Conservation (phyloP, 2,797 vertebrate species). For the Ataeniobius toweri region DNA sequence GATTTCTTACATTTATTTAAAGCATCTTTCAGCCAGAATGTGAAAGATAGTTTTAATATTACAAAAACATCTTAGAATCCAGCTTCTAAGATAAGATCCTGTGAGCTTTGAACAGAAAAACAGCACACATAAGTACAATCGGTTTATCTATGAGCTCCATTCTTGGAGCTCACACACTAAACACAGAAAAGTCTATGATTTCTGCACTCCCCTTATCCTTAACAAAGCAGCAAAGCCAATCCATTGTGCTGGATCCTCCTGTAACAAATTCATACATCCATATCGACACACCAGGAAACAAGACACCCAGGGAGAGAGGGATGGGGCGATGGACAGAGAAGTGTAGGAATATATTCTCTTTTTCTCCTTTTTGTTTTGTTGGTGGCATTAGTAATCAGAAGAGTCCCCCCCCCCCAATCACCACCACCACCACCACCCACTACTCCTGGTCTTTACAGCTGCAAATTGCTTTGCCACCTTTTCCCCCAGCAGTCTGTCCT, state of each 20-base stretch:
- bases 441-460: constrained; percentile 72
- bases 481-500: constrained; percentile 80
- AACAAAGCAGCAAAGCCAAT: constrained; percentile 78
- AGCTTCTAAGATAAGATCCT: constrained; percentile 62
- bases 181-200: constrained; percentile 71
- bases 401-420: constrained; percentile 1
- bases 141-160: constrained; percentile 69
- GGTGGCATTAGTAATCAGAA: constrained; percentile 71
- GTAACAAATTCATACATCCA: constrained; percentile 79
- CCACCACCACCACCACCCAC: constrained; percentile 17
- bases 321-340: constrained; percentile 57
- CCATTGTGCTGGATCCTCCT: constrained; percentile 69
- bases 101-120: constrained; percentile 50
- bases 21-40: constrained; percentile 65
- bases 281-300: constrained; percentile 71
- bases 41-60: constrained; percentile 76
- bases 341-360: constrained; percentile 61
- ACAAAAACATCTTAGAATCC: constrained; percentile 68
- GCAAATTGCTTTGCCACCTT: constrained; percentile 83
- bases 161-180: constrained; percentile 56
- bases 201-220: constrained; percentile 66
- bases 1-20: constrained; percentile 70
- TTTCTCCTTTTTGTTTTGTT: constrained; percentile 58
- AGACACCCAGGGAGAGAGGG: constrained; percentile 63
- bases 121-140: constrained; percentile 45